Percentiles rank a stretch among this genome's conserved stretches.
phyloP scores from a whole-genome alignment of 2,797 vertebrate genomes.

The Scolopax bukidnonensis region DNA sequence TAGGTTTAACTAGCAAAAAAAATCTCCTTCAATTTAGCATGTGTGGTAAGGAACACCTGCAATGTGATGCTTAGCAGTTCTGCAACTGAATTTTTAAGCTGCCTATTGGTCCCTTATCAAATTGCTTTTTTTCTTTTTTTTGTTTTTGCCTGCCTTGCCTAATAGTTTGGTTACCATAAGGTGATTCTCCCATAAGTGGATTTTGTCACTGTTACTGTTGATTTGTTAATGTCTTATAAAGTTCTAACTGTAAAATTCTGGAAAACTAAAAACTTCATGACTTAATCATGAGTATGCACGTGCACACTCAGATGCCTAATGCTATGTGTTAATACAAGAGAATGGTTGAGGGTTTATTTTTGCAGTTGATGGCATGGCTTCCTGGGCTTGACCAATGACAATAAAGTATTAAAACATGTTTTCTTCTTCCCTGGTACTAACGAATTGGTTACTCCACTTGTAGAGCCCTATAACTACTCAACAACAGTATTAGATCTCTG shows the following conservation, averaged over 20 bases:
- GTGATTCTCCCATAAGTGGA: not conserved
- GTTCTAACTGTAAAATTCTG: not conserved
- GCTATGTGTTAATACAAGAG: not conserved
- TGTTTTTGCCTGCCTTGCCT: not conserved
- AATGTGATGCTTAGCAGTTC: not conserved
- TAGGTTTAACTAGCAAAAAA: not conserved
- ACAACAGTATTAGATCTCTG: not conserved
- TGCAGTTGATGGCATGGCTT: not conserved
- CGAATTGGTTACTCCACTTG: not conserved
- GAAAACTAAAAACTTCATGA: not conserved
- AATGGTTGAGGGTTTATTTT: not conserved
- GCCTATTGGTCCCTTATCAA: not conserved
- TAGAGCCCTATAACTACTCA: not conserved
- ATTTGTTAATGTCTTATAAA: not conserved
- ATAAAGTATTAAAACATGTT: not conserved
- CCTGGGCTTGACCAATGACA: not conserved
- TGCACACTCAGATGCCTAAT: not conserved
- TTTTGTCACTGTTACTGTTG: not conserved
- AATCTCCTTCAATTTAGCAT: not conserved
- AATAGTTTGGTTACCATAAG: not conserved
- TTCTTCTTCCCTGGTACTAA: not conserved
- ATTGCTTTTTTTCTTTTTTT: not conserved
- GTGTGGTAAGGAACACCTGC: not conserved
- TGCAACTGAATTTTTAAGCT: not conserved
- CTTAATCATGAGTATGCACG: not conserved